Base-by-base conservation (phyloP, 2,797 vertebrate genomes). In the Pristis pectinata region DNA sequence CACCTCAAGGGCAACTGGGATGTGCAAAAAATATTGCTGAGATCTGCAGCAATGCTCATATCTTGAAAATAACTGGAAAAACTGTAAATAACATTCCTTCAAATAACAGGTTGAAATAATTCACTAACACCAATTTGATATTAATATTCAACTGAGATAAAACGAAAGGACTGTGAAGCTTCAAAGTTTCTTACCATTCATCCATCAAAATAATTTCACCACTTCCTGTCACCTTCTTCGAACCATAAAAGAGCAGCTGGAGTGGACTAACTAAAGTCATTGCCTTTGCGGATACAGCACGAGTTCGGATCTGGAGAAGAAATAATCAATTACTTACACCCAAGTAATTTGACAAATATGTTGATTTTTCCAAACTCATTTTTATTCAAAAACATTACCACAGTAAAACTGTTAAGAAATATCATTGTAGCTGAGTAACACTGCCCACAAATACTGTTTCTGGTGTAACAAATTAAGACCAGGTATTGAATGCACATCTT, bases 261-360 rank as follows among this genome's bases (percentile, higher is more conserved):
- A 99, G 96, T 0, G 98, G 98, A 94, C 98, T 99, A 96, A 99
- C 99, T 96, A 99, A 96, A 0, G 98, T 99, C 99, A 99, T 99
- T 83, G 98, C 98, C 97, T 99, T 99, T 70, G 98, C 99, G 37
- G 99, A 99, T 95, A 98, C 98, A 94, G 98, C 98, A 95, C 98
- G 97, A 0, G 98, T 98, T 95, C 97, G 97, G 95, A 98, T 98
- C 98, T 98, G 96, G 27, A 93, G 80, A 94, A 30, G 22, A 94
- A 96, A 94, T 24, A 67, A 0, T 59, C 11, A n/a, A 17, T 9
- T 34, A 64, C 61, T 30, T 87, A 22, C 89, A 64, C 61, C 34
- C 37, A 61, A 0, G 72, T 0, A 94, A 22, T 56, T 27, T 94
- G 64, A 70, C 49, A 74, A 93, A 49, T 82, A 0, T 59, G 24